Evolutionary conservation across 2,797 vertebrate species (phyloP).

Genomic region (Anomalospiza imberbis): DNA sequence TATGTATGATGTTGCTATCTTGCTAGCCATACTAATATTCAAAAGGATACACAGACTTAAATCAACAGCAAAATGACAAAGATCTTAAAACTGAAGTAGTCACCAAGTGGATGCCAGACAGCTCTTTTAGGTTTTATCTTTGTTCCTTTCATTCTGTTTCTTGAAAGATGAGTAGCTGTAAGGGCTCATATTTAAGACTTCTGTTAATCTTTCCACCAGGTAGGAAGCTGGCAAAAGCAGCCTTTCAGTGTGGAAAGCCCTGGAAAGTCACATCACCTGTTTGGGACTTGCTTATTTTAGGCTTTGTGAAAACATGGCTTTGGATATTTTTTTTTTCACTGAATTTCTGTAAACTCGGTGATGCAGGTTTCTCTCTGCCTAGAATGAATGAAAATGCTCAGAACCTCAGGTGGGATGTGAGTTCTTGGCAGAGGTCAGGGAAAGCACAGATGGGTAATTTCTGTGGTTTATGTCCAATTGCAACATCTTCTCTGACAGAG

Average conservation of each 20-base stretch:
- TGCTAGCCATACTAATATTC: slow-evolving; percentile 66
- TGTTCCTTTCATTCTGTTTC: slow-evolving; percentile 46
- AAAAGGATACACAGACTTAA: slow-evolving; percentile 62
- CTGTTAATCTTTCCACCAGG: slow-evolving; percentile 58
- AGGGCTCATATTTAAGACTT: slow-evolving; percentile 25
- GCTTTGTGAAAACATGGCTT: slow-evolving; percentile 2
- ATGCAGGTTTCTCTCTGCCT: not conserved
- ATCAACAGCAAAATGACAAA: slow-evolving; percentile 59
- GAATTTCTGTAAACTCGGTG: not conserved
- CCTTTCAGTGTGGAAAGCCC: slow-evolving; percentile 4
- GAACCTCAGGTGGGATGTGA: not conserved
- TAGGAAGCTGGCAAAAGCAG: not conserved
- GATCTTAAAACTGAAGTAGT: slow-evolving; percentile 53
- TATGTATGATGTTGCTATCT: slow-evolving; percentile 67
- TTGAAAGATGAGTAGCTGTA: slow-evolving; percentile 47
- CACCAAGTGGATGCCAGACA: slow-evolving; percentile 20
- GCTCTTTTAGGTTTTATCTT: slow-evolving; percentile 44
- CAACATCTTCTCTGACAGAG: not conserved
- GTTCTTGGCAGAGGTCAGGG: not conserved
- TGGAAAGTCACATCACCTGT: not conserved
- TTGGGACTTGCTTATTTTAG: not conserved
- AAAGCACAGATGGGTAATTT: not conserved
- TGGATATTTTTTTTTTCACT: not conserved
- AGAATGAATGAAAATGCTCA: not conserved
- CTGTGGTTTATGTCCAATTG: not conserved